Evolutionary conservation across 2,888 invertebrate genomes (phyloP).

Genomic region (Drosophila colorata): DNA sequence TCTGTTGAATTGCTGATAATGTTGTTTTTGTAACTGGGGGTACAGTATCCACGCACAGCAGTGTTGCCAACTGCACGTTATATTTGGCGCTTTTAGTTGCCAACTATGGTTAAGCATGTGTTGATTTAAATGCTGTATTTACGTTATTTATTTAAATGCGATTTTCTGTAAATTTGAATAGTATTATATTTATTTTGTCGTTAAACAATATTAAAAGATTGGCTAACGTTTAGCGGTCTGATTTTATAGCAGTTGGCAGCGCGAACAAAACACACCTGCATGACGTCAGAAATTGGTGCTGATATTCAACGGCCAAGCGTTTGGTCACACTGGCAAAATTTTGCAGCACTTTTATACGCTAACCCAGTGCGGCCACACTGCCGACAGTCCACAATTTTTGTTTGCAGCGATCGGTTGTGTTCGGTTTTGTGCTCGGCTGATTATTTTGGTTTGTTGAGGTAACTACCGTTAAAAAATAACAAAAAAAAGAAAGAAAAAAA

Average conservation of each 20-base stretch:
- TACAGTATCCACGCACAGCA: slow-evolving; percentile 35
- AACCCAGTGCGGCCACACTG: slow-evolving; percentile 22
- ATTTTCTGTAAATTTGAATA: too few relatives aligned
- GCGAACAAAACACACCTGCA: neutral
- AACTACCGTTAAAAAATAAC: slow-evolving; percentile 46
- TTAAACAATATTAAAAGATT: neutral
- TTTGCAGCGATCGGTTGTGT: slow-evolving; percentile 63
- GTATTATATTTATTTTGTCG: neutral
- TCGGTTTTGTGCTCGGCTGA: slow-evolving; percentile 43
- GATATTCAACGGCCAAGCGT: neutral
- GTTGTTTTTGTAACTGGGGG: slow-evolving; percentile 12
- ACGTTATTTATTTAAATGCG: too few relatives aligned
- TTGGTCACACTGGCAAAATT: slow-evolving; percentile 27
- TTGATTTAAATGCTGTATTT: too few relatives aligned
- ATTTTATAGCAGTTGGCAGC: slow-evolving; percentile 1
- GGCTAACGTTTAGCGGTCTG: too few relatives aligned
- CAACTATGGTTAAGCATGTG: neutral
- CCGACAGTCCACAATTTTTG: slow-evolving; percentile 48
- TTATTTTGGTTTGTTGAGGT: slow-evolving; percentile 56
- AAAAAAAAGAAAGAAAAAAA: slow-evolving; percentile 12
- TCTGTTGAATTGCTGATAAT: slow-evolving; percentile 15
- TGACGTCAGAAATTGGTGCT: slow-evolving; percentile 20
- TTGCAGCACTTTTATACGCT: neutral
- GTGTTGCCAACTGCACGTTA: slow-evolving; percentile 24
- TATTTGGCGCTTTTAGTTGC: neutral